These are phyloP conservation scores for Platichthys flesus DNA, from an alignment of 2,113 vertebrate genomes.

Conservation along the genomic window DNA sequence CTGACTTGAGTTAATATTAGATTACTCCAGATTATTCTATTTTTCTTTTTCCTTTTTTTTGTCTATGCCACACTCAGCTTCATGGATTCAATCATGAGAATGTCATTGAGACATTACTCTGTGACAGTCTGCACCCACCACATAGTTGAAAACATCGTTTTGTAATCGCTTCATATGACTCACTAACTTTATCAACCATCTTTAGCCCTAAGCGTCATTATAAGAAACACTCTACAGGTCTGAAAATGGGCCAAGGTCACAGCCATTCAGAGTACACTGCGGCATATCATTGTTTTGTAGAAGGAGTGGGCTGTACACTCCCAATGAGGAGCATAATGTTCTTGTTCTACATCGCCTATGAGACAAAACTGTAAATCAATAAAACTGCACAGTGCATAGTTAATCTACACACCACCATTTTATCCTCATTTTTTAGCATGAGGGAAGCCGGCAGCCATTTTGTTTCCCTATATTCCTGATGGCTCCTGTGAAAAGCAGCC, in stretches of 20 bases:
- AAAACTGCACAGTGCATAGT: constrained; percentile 58
- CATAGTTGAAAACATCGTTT: constrained; percentile 55
- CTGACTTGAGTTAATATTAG: constrained; percentile 30
- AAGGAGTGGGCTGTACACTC: constrained; percentile 13
- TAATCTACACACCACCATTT: constrained; percentile 74
- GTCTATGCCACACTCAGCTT: constrained; percentile 34
- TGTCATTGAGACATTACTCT: constrained; percentile 50
- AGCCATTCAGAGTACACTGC: constrained; percentile 44
- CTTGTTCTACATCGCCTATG: constrained; percentile 47
- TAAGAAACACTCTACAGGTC: constrained; percentile 39
- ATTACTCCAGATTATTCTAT: constrained; percentile 2
- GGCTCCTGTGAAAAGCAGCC: constrained; percentile 63
- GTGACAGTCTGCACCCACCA: constrained; percentile 14
- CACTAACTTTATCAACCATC: constrained; percentile 39
- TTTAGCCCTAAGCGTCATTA: constrained; percentile 46
- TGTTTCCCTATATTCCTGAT: constrained; percentile 65
- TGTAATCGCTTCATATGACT: constrained; percentile 44
- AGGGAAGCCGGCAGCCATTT: constrained; percentile 77
- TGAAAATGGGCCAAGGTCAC: constrained; percentile 67
- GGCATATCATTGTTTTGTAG: constrained; percentile 12
- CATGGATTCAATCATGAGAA: constrained; percentile 51
- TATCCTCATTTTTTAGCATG: constrained; percentile 57
- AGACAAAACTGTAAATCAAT: constrained; percentile 70
- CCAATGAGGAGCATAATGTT: constrained; percentile 53
- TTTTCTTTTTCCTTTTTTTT: background rate